Evolutionary conservation across 2,888 invertebrate species (phyloP).

Genomic region (Phalera bucephala): DNA sequence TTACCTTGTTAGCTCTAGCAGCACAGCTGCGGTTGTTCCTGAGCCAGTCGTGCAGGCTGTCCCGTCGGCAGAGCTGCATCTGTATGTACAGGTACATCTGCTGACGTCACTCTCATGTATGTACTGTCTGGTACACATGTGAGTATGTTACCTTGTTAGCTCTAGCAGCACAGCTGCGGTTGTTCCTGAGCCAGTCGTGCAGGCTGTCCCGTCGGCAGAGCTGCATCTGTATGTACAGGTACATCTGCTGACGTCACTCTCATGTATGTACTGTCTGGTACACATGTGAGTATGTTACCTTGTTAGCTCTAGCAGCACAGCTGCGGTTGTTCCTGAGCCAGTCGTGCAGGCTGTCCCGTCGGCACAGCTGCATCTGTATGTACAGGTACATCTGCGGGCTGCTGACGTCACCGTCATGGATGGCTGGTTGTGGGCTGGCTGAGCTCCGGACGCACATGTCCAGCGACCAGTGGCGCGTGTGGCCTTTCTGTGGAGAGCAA

Average conservation of each 20-base stretch:
- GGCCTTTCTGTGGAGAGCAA: slow-evolving; percentile 55
- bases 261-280: too few relatives aligned
- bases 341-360: slow-evolving; percentile 93
- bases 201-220: slow-evolving; percentile 94
- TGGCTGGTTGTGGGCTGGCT: slow-evolving; percentile 21
- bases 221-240: slow-evolving; percentile 98
- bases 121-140: too few relatives aligned
- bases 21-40: too few relatives aligned
- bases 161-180: slow-evolving; percentile 70
- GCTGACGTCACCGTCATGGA: neutral
- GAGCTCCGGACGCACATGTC: slow-evolving; percentile 50
- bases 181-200: slow-evolving; percentile 93
- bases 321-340: slow-evolving; percentile 89
- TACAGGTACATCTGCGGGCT: slow-evolving; percentile 83
- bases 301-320: slow-evolving; percentile 63
- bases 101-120: too few relatives aligned
- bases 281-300: slow-evolving; percentile 44
- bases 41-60: too few relatives aligned
- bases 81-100: too few relatives aligned
- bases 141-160: slow-evolving; percentile 52
- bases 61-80: too few relatives aligned
- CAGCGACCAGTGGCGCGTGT: slow-evolving; percentile 75
- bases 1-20: slow-evolving; percentile 62
- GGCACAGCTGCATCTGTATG: slow-evolving; percentile 99
- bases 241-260: slow-evolving; percentile 25